Evolutionary conservation across 2,797 vertebrate species (phyloP).

Genomic region (Aselliscus stoliczkanus): DNA sequence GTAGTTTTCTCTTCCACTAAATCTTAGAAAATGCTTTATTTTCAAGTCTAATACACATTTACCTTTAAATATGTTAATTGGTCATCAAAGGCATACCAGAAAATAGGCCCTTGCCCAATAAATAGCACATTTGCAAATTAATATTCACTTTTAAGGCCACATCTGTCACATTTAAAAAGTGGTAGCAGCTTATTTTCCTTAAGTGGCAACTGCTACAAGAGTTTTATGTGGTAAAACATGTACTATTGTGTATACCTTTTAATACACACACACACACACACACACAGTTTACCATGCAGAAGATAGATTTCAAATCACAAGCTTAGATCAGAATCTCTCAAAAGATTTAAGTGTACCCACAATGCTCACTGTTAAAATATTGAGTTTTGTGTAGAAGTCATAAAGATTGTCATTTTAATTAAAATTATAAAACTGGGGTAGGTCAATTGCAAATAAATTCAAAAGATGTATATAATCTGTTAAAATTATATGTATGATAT

Average conservation of each 20-base stretch:
- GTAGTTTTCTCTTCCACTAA: background rate
- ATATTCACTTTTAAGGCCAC: background rate
- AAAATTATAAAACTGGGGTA: slow-evolving; percentile 14
- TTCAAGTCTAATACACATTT: background rate
- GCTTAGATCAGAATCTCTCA: background rate
- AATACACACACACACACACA: background rate
- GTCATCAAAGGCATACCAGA: background rate
- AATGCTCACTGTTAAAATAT: slow-evolving; percentile 27
- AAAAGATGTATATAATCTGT: background rate
- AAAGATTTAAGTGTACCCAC: background rate
- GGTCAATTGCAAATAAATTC: background rate
- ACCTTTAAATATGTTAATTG: background rate
- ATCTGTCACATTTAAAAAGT: background rate
- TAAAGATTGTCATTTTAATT: background rate
- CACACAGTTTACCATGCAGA: background rate
- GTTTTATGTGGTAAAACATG: background rate
- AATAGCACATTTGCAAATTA: background rate
- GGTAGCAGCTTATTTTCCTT: slow-evolving; percentile 7
- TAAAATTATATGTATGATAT: background rate
- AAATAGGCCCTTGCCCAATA: background rate
- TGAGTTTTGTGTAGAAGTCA: background rate
- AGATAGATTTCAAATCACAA: background rate
- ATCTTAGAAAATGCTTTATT: slow-evolving; percentile 6
- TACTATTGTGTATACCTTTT: background rate
- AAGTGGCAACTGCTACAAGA: background rate